Evolutionary conservation across 2,888 invertebrate genomes (phyloP), one percentile per base, ranked within the genome.

Genomic region (Theretra japonica): DNA sequence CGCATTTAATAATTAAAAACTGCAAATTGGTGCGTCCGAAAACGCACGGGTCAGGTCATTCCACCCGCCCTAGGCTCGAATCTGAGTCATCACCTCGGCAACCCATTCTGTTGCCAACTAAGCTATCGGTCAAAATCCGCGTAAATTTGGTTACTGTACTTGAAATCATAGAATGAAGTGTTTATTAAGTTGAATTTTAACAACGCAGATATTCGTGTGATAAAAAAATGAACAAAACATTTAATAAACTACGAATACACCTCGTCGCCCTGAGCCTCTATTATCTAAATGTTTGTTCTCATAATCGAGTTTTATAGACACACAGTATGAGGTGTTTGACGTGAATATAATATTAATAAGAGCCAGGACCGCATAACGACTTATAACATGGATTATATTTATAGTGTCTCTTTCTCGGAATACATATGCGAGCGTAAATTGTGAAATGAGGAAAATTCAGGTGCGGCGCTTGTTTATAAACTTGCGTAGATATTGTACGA

Each of bases 381-480:
- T n/a, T 53, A 0, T 53, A 15, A n/a, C 41, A 41, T 53, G n/a
- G 53, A 53, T 53, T 1, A 25, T 30, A 59, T 59, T 17, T 59
- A 28, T 28, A 30, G 30, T 7, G 8, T 33, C 30, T n/a, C 19
- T 8, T 60, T 60, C 60, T 60, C 8, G n/a, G 60, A 60, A 60
- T 33, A 4, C n/a, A 2, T 60, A 33, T 17, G 19, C 6, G 8
- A 33, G 19, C 30, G 6, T 33, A 60, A 30, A n/a, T 17, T 60
- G 53, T 53, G 60, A 60, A 60, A 60, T 60, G 60, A 60, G 60
- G 60, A 60, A 60, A 60, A 53, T 30, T 33, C 60, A 33, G 19
- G 60, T n/a, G 30, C 30, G 30, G 2, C n/a, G 19, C 28, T 28
- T 60, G 60, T 60, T 33, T 60, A 60, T n/a, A 59, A 60, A 8